A percentile compares a stretch with the other conserved stretches of the same genome.
phyloP scores from a whole-genome alignment of 2,113 vertebrate genomes.

The Equus quagga region DNA sequence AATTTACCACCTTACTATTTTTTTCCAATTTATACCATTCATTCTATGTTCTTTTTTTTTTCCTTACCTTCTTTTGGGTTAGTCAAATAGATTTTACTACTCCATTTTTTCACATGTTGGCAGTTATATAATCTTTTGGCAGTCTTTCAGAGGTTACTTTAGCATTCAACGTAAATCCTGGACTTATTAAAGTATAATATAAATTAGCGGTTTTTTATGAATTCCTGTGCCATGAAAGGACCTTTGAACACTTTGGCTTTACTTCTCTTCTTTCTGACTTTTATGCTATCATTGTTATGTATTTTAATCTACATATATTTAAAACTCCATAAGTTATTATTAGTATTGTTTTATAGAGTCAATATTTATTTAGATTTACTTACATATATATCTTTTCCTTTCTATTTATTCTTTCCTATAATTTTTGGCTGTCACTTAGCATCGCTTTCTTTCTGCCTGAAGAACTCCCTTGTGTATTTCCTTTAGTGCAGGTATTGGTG shows the following conservation, averaged over 20 bases:
- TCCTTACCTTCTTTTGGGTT: neutral
- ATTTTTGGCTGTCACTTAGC: neutral
- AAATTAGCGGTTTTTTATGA: constrained; percentile 16
- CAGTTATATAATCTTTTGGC: neutral
- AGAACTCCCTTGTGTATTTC: neutral
- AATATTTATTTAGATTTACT: constrained; percentile 18
- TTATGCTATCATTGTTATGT: neutral
- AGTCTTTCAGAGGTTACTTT: constrained; percentile 1
- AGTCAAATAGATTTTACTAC: neutral
- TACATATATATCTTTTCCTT: neutral
- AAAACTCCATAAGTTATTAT: neutral
- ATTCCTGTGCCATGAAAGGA: neutral
- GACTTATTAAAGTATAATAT: neutral
- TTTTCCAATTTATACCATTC: neutral
- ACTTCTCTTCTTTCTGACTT: neutral
- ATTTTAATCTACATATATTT: constrained; percentile 1
- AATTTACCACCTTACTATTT: neutral
- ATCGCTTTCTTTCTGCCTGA: neutral
- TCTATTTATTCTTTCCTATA: neutral
- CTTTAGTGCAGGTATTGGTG: neutral
- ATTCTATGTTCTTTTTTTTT: neutral
- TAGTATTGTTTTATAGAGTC: neutral
- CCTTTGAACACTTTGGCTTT: neutral
- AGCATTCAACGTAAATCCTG: neutral
- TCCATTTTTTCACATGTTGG: neutral